phyloP scores from a whole-genome alignment of 2,113 vertebrate species.

The Lanius ludovicianus region DNA sequence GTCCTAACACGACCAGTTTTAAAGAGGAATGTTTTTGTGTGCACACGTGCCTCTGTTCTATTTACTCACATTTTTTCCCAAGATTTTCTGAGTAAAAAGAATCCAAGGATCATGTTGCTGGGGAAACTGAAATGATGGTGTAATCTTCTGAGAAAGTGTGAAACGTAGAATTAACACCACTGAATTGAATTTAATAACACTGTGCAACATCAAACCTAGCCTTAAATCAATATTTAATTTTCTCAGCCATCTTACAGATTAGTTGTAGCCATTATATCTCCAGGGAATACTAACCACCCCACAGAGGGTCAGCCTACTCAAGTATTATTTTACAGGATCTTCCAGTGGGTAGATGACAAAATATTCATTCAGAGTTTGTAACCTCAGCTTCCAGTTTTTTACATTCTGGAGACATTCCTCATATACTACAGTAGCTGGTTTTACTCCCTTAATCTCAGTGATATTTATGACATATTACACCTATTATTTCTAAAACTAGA shows the following conservation, averaged over 20 bases:
- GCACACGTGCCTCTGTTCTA: rapidly evolving
- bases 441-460: not conserved
- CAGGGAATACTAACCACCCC: constrained; percentile 7
- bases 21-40: not conserved
- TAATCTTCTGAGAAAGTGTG: constrained; percentile 58
- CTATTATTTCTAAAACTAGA: not conserved
- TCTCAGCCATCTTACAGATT: constrained; percentile 51
- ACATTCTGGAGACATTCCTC: not conserved
- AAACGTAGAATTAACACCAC: constrained; percentile 71
- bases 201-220: constrained; percentile 28
- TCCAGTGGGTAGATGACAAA: constrained; percentile 11
- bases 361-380: not conserved
- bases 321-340: constrained; percentile 8
- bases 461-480: not conserved
- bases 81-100: constrained; percentile 4
- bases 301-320: not conserved
- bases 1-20: not conserved
- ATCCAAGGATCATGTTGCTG: not conserved
- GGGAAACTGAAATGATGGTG: constrained; percentile 54
- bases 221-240: constrained; percentile 79
- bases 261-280: constrained; percentile 36
- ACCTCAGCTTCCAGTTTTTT: not conserved
- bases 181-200: constrained; percentile 69
- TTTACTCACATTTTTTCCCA: constrained; percentile 31
- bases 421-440: not conserved